Evolutionary conservation across 2,113 vertebrate genomes (phyloP).

Genomic region (Albula glossodonta): DNA sequence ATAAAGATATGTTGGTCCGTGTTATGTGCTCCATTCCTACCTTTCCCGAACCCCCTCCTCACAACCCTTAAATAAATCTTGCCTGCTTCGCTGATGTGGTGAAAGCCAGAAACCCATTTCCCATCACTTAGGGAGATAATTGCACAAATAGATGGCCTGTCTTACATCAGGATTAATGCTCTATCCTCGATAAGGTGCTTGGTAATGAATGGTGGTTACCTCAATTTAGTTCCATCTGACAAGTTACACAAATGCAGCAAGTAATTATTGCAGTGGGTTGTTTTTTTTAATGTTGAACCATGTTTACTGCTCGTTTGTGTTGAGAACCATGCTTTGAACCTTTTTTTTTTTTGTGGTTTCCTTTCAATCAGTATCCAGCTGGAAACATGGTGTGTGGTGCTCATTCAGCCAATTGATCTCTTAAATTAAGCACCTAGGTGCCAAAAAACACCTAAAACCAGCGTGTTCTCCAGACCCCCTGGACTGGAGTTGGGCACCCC

Average conservation of each 20-base stretch:
- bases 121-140: conserved; percentile 3
- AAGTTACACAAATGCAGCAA: not conserved
- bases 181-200: not conserved
- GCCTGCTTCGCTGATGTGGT: not conserved
- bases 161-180: not conserved
- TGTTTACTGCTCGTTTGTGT: not conserved
- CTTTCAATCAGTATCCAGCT: too few relatives aligned
- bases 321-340: too few relatives aligned
- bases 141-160: conserved; percentile 10
- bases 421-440: too few relatives aligned
- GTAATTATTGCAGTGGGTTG: not conserved
- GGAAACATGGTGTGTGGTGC: too few relatives aligned
- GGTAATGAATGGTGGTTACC: not conserved
- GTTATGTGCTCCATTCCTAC: not conserved
- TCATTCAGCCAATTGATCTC: too few relatives aligned
- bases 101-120: not conserved
- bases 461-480: too few relatives aligned
- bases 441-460: too few relatives aligned
- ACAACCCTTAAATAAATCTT: not conserved
- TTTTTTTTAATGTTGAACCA: not conserved
- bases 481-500: too few relatives aligned
- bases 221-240: not conserved
- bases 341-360: too few relatives aligned
- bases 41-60: too few relatives aligned
- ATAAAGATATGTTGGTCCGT: not conserved